Evolutionary conservation across 1,140 invertebrate species (phyloP).

Genomic region (Fopius arisanus): DNA sequence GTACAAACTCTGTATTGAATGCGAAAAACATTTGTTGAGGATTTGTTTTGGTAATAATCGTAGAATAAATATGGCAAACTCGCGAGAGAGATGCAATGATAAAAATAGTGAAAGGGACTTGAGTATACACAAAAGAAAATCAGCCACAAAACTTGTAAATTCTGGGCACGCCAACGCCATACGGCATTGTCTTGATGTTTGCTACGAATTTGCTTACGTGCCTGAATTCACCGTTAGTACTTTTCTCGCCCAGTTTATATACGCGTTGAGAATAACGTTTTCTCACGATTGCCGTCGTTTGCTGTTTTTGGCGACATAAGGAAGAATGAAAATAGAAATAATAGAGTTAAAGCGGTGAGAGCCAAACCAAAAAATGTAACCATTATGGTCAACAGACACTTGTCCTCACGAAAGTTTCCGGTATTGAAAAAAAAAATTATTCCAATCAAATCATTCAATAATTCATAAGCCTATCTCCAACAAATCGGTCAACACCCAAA

Average conservation of each 20-base stretch:
- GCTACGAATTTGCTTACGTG: slow-evolving; percentile 60
- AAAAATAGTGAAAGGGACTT: slow-evolving; percentile 10
- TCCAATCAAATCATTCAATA: background rate
- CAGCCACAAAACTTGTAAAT: slow-evolving; percentile 47
- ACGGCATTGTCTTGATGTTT: slow-evolving; percentile 59
- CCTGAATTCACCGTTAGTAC: slow-evolving; percentile 43
- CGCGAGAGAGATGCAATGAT: background rate
- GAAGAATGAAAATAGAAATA: slow-evolving; percentile 1
- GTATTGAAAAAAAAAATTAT: background rate
- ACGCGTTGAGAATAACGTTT: slow-evolving; percentile 49
- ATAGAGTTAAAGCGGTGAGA: background rate
- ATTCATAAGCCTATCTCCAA: no score
- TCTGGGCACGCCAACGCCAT: slow-evolving; percentile 50
- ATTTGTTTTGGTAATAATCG: background rate
- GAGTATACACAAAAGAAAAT: background rate
- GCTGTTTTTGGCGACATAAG: slow-evolving; percentile 4
- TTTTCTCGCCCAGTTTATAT: slow-evolving; percentile 44
- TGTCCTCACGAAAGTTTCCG: background rate
- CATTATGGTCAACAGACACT: background rate
- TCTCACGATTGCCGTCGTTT: slow-evolving; percentile 34
- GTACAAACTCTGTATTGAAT: no score
- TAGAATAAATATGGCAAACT: background rate
- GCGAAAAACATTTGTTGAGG: no score
- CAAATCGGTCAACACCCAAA: no score
- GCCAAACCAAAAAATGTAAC: slow-evolving; percentile 5